A percentile compares a stretch with the other conserved stretches of the same genome.
phyloP scores from a whole-genome alignment of 2,113 vertebrate species.

The Typhlomys cinereus region DNA sequence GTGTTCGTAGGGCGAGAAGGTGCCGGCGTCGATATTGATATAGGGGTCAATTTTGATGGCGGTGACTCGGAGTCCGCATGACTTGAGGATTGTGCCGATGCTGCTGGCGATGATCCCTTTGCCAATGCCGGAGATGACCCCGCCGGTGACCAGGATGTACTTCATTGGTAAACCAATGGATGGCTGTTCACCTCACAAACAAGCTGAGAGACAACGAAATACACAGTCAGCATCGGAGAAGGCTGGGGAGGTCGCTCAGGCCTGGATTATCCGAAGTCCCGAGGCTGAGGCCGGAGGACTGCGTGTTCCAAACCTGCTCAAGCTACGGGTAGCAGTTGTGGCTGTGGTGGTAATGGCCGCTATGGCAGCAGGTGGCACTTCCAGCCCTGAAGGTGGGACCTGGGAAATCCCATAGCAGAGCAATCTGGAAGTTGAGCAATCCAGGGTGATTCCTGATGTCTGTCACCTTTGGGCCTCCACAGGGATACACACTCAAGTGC shows the following conservation, averaged over 20 bases:
- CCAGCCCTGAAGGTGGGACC: no score
- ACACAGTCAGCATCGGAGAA: slow-evolving; percentile 14
- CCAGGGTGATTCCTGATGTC: no score
- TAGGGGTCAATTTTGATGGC: slow-evolving; percentile 90
- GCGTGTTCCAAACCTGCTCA: neutral
- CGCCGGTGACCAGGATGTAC: slow-evolving; percentile 88
- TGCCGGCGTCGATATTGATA: slow-evolving; percentile 89
- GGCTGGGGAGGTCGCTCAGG: no score
- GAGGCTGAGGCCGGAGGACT: neutral
- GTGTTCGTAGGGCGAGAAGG: slow-evolving; percentile 89
- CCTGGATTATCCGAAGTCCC: neutral
- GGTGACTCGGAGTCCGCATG: slow-evolving; percentile 87
- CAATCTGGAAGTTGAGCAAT: no score
- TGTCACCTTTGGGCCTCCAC: no score
- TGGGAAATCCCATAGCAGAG: no score
- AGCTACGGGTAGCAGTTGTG: no score
- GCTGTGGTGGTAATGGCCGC: no score
- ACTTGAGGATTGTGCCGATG: slow-evolving; percentile 87
- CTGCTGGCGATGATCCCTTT: slow-evolving; percentile 90
- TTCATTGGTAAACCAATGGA: slow-evolving; percentile 82
- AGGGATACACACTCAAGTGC: no score
- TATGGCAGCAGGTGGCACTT: no score
- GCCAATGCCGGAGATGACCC: slow-evolving; percentile 89
- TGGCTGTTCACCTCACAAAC: slow-evolving; percentile 17
- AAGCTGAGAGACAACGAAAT: slow-evolving; percentile 75